phyloP scores from a whole-genome alignment of 2,797 vertebrate species.

The Sebastes goodei region DNA sequence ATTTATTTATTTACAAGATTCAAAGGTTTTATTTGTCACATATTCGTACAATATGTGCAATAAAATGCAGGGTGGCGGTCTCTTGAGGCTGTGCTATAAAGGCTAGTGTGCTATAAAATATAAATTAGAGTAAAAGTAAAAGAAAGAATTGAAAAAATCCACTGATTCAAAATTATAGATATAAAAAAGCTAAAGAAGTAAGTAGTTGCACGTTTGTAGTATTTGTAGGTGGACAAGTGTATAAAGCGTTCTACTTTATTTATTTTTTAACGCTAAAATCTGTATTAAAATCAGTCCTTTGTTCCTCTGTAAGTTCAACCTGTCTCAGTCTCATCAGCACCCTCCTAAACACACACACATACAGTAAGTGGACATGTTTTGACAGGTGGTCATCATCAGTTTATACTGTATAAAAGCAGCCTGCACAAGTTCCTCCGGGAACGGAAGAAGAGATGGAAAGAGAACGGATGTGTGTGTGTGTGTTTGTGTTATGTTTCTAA shows the following conservation, averaged over 20 bases:
- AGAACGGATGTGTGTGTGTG: conserved; percentile 7
- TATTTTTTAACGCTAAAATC: background rate
- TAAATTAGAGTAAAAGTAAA: background rate
- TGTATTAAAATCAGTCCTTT: conserved; percentile 1
- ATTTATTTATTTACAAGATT: background rate
- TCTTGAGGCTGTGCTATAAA: background rate
- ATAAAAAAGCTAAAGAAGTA: background rate
- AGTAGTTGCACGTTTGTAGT: background rate
- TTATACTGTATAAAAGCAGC: conserved; percentile 46
- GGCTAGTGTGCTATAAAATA: background rate
- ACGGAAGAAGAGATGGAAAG: conserved; percentile 32
- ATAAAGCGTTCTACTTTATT: background rate
- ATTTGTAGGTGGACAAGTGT: background rate
- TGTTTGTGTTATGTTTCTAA: conserved; percentile 1
- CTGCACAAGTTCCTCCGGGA: conserved; percentile 41
- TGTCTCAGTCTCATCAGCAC: conserved; percentile 34
- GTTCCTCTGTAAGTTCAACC: conserved; percentile 15
- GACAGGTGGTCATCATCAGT: conserved; percentile 63
- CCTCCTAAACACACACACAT: background rate
- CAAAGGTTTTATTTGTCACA: background rate
- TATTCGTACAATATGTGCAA: background rate
- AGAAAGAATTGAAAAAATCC: background rate
- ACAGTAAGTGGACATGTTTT: conserved; percentile 50
- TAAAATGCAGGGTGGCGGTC: too few species aligned
- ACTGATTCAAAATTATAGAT: background rate